Conservation (phyloP, 1,140 invertebrate species). For the Geopemphigus sp. region DNA sequence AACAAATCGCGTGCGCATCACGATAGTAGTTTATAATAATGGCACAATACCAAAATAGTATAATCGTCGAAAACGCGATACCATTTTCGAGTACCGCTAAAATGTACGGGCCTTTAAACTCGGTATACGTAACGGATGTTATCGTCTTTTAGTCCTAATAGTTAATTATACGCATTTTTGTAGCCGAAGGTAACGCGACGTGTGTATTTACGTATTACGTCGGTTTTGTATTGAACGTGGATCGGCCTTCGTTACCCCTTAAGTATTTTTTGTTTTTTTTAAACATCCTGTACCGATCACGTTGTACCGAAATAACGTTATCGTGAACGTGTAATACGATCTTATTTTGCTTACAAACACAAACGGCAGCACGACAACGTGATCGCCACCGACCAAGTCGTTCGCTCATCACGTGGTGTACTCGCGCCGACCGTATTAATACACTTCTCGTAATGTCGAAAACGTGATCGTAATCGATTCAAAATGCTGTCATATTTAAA, state of each 20-base stretch:
- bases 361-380: constrained; percentile 34
- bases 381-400: constrained; percentile 15
- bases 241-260: constrained; percentile 1
- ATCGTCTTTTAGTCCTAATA: too few relatives aligned
- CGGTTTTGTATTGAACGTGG: neutral
- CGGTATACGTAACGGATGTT: too few relatives aligned
- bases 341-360: neutral
- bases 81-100: neutral
- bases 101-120: neutral
- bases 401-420: constrained; percentile 45
- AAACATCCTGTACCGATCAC: constrained; percentile 26
- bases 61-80: too few relatives aligned
- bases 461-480: constrained; percentile 47
- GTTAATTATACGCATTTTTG: too few relatives aligned
- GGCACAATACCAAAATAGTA: too few relatives aligned
- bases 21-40: too few relatives aligned
- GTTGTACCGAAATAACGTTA: constrained; percentile 37
- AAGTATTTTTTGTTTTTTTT: neutral
- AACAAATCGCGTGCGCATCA: too few relatives aligned
- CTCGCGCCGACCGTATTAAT: constrained; percentile 25
- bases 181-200: too few relatives aligned
- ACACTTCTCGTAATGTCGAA: constrained; percentile 8
- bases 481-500: constrained; percentile 15
- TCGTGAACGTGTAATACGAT: neutral
- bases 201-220: neutral